Base-by-base conservation (phyloP, 2,797 vertebrate genomes). In the Lacerta bilineata region DNA sequence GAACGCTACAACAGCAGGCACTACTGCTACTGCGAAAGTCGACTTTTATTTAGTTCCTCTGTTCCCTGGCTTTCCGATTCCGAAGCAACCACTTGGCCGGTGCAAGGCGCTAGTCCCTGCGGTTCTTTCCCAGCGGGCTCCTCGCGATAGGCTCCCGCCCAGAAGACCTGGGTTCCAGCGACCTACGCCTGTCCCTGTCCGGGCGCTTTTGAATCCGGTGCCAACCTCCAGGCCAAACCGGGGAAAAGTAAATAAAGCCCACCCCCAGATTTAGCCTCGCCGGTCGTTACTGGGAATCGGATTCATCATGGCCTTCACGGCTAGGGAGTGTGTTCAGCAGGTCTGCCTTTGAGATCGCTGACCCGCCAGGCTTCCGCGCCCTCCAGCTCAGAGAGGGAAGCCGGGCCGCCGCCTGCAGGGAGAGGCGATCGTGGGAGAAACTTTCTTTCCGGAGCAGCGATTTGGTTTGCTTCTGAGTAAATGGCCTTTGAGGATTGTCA, bases 121-220 rank as follows among this genome's bases (percentile, higher is more conserved):
- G 23, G 78, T 7, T 29, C 25, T 39, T 79, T 18, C 7, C 46
- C 77, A n/a, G 25, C 5, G 2, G 50, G 1, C 20, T 43, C 0
- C 55, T 23, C 0, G 0, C 41, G 82, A 75, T 5, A 17, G 39
- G 23, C 61, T 15, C 61, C 6, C 72, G 59, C 69, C 69, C 18
- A 83, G 90, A 90, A 92, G 91, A 43, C 5, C 0, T 17, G 11
- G 25, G 59, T 64, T 64, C 61, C 61, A 72, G 69, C 69, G 29
- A 33, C 13, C 9, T n/a, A n/a, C n/a, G 25, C 75, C 41, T 43
- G 13, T 5, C 13, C 23, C 9, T 1, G 1, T 10, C 39, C 0
- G 39, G 20, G 72, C 15, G 41, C 75, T 27, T 43, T 78, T 46
- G 76, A 27, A 25, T 11, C 75, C 3, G 8, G 75, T 43, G 27